phyloP scores from a whole-genome alignment of 2,113 vertebrate species.

The Lates calcarifer region DNA sequence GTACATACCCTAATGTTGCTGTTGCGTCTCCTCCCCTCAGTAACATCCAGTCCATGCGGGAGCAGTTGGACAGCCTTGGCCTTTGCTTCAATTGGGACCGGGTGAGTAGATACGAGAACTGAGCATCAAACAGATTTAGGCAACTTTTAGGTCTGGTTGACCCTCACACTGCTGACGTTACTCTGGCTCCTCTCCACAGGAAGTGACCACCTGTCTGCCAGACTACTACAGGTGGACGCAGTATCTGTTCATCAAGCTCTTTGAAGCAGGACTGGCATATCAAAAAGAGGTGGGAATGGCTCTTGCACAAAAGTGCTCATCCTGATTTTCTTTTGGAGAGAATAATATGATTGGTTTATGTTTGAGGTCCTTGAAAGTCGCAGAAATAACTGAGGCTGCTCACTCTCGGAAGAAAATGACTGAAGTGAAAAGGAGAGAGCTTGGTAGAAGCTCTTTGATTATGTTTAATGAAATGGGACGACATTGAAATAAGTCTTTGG shows the following conservation, averaged over 20 bases:
- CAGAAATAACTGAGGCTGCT: slow-evolving; percentile 46
- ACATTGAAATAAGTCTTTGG: slow-evolving; percentile 47
- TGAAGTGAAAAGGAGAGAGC: slow-evolving; percentile 18
- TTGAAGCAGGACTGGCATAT: slow-evolving; percentile 93
- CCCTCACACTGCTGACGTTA: slow-evolving; percentile 17
- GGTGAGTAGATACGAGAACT: slow-evolving; percentile 84
- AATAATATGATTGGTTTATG: slow-evolving; percentile 27
- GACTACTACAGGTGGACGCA: slow-evolving; percentile 99
- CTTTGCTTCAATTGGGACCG: slow-evolving; percentile 96
- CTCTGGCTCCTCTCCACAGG: slow-evolving; percentile 81
- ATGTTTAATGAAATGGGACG: slow-evolving; percentile 55
- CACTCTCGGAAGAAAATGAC: slow-evolving; percentile 27
- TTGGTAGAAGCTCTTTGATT: slow-evolving; percentile 45
- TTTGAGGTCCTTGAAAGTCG: slow-evolving; percentile 26
- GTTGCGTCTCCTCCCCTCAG: slow-evolving; percentile 80
- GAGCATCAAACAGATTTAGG: neutral
- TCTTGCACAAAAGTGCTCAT: slow-evolving; percentile 24
- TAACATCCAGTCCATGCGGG: slow-evolving; percentile 93
- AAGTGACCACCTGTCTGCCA: slow-evolving; percentile 93
- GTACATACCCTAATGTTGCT: neutral
- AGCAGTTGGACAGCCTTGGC: slow-evolving; percentile 92
- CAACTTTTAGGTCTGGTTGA: neutral
- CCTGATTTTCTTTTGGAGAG: slow-evolving; percentile 27
- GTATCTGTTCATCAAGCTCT: slow-evolving; percentile 94
- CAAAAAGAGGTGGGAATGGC: slow-evolving; percentile 92